Evolutionary conservation across 2,113 vertebrate species (phyloP), one percentile per base, ranked within the genome.

Genomic region (Chrysemys picta): DNA sequence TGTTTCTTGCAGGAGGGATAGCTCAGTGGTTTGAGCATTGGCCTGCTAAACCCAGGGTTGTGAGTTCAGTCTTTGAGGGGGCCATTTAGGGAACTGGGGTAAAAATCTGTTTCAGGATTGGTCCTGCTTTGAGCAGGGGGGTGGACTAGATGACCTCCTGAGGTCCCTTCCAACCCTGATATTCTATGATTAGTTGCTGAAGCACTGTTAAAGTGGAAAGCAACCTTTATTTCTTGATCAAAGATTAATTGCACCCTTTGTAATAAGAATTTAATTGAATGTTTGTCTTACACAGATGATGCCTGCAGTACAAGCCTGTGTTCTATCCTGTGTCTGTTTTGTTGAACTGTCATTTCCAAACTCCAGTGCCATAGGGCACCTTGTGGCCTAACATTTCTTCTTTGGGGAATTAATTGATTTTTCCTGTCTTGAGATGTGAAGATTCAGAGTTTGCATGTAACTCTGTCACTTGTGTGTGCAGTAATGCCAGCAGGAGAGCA

Each of bases 201-300:
- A 45, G 3, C 50, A 56, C 35, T 84, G 7, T 89, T 93, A 78
- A 80, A 82, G 80, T 25, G 86, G 88, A 72, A 38, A 57, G n/a
- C 47, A 56, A 38, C 7, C 0, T 82, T 89, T 80, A 49, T 87
- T 89, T 88, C 47, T 88, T 92, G 65, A 80, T 80, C 52, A 81
- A 85, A 93, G 47, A 79, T 93, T 89, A 87, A 47, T 13, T 92
- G 11, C 87, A 24, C 24, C 14, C 38, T 91, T 72, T 83, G 19
- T 85, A 94, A 85, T 75, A 50, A 79, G 52, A 80, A 85, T 91
- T 91, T 90, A 91, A 87, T 75, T 91, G 53, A 50, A 24, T 78
- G 31, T 89, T 91, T 29, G 21, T 91, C 22, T 50, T 91, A 38
- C 25, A 72, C 13, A 47, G 35, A 78, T 78, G 29, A 50, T 31